phyloP scores from a whole-genome alignment of 2,797 vertebrate genomes.

The Muscicapa comitata region DNA sequence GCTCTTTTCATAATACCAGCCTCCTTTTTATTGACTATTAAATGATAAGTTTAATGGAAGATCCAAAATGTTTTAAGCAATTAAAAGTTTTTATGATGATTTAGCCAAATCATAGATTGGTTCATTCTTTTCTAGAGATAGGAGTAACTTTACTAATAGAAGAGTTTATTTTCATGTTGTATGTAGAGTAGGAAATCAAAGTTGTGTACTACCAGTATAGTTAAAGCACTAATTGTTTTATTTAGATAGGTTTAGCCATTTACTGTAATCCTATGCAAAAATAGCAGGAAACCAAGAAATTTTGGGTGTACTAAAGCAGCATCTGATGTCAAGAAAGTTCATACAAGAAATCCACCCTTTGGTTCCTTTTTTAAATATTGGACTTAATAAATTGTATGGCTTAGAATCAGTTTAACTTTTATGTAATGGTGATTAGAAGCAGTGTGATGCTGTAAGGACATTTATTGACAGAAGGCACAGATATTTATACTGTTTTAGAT shows the following conservation, averaged over 20 bases:
- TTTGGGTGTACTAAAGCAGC: neutral
- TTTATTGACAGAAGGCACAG: neutral
- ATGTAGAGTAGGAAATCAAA: neutral
- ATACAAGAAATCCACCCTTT: neutral
- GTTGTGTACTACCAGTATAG: neutral
- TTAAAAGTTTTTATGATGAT: neutral
- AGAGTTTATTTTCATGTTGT: neutral
- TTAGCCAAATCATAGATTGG: neutral
- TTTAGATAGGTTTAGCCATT: neutral
- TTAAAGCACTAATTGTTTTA: neutral
- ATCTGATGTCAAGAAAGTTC: neutral
- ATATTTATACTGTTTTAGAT: neutral
- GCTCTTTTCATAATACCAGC: neutral
- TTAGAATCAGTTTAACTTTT: neutral
- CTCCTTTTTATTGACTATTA: neutral
- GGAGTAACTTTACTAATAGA: neutral
- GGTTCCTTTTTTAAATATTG: neutral
- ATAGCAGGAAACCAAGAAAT: neutral
- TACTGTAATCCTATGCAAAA: neutral
- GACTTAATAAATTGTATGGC: neutral
- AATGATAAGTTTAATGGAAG: neutral
- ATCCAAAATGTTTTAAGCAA: neutral
- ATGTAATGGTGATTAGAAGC: fast-evolving
- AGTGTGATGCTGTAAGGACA: neutral
- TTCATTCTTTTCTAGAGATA: neutral